Base-by-base conservation (phyloP, 2,113 vertebrate genomes). In the Oryzias curvinotus region DNA sequence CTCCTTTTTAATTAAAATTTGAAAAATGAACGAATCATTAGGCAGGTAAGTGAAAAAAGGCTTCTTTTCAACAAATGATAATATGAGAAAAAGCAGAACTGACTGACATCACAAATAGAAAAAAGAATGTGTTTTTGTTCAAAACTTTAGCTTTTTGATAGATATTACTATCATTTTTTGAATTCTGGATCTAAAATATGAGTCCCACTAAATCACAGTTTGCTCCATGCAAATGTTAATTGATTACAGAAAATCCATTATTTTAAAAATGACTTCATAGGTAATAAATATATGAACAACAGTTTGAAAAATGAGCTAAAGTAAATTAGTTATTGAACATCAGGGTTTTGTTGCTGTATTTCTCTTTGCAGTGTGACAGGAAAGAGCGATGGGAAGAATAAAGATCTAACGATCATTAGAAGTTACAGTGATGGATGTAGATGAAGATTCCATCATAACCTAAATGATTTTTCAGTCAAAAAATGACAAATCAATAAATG, bases 241-340 rank as follows among this genome's bases (percentile, higher is more conserved):
- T 10, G 36, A 36, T 36, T 36, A 36, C 36, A 36, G 10, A 12
- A 10, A 2, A 36, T 36, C 36, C 10, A 36, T 36, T 36, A 36
- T 36, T 36, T 12, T 36, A 44, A 43, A 21, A 13, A 30, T 23
- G 15, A 53, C 53, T 19, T 41, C 12, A 14, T n/a, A 14, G 60
- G 59, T 36, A 36, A 36, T 36, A 36, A 36, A 61, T 30, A 25
- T 23, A 23, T 25, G 41, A 59, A 28, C 46, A 65, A 55, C 30
- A 55, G 49, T 53, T 49, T 73, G 65, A 87, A 71, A 59, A 68
- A 80, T 36, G 55, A 70, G 59, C 30, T 62, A 46, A 66, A 73
- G 70, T 59, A 81, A 85, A 89, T 89, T 77, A 75, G 78, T 78
- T 88, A 88, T 87, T 59, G 78, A 90, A 77, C 77, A 68, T 36